Percentiles rank a stretch among this genome's conserved stretches.
Evolutionary conservation across 2,113 vertebrate genomes (phyloP).

Genomic region (Rhagologus leucostigma): DNA sequence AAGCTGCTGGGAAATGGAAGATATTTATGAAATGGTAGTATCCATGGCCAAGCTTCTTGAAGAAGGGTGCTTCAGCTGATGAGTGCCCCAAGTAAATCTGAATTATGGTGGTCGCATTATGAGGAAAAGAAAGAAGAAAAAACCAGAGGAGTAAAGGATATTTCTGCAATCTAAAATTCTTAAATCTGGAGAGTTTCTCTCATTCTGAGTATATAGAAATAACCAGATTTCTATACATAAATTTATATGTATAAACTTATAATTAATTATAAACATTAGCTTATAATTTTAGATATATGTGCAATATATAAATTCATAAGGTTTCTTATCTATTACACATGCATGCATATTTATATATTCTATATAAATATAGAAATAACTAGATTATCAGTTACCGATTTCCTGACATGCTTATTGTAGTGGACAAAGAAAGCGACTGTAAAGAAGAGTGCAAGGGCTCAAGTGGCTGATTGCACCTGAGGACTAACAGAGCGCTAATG

Average conservation of each 20-base stretch:
- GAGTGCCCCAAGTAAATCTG: background rate
- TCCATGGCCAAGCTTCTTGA: background rate
- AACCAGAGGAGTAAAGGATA: background rate
- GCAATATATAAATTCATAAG: background rate
- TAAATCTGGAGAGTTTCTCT: background rate
- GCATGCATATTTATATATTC: background rate
- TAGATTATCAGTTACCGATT: background rate
- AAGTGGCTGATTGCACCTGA: background rate
- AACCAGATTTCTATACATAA: background rate
- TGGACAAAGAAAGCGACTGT: background rate
- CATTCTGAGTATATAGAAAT: background rate
- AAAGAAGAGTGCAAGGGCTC: background rate
- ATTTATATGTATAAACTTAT: background rate
- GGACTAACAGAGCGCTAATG: background rate
- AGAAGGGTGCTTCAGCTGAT: background rate
- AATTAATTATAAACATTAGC: background rate
- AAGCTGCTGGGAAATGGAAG: background rate
- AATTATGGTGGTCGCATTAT: background rate
- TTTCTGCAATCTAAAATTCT: background rate
- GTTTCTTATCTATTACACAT: background rate
- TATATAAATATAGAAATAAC: background rate
- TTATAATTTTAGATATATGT: background rate
- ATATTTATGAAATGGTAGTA: background rate
- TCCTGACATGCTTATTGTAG: background rate
- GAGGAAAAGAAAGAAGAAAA: background rate